phyloP scores from a whole-genome alignment of 2,888 invertebrate genomes.

The Eudemis profundana region DNA sequence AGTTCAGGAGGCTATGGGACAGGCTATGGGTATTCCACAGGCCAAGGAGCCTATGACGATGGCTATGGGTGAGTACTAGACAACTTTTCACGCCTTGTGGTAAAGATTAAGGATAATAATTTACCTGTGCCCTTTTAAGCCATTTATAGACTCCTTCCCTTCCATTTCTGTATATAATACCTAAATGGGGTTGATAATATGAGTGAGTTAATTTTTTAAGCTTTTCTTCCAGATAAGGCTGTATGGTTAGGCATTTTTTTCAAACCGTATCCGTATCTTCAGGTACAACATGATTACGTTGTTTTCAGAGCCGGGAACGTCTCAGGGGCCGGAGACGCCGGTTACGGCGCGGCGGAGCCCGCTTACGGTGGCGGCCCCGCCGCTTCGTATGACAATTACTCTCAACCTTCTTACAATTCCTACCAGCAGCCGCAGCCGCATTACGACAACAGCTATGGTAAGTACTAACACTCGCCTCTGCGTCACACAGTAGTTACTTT shows the following conservation, averaged over 20 bases:
- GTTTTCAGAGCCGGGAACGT: conserved; percentile 53
- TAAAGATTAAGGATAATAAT: not conserved
- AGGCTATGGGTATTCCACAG: conserved; percentile 74
- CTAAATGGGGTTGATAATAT: not conserved
- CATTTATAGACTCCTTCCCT: not conserved
- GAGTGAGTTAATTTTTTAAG: too few species aligned
- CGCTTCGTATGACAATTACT: conserved; percentile 71
- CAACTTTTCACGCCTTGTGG: not conserved
- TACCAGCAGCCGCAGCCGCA: conserved; percentile 74
- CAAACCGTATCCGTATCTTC: too few species aligned
- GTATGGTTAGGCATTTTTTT: too few species aligned
- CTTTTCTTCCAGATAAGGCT: too few species aligned
- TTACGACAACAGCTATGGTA: conserved; percentile 76
- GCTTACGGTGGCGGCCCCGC: conserved; percentile 67
- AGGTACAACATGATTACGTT: too few species aligned
- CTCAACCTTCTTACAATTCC: conserved; percentile 72
- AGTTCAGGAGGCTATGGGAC: conserved; percentile 69
- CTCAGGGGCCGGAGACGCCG: conserved; percentile 75
- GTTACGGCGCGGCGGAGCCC: conserved; percentile 72
- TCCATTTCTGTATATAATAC: not conserved
- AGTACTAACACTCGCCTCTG: conserved; percentile 53
- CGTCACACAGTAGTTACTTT: not conserved
- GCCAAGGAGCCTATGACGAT: conserved; percentile 73
- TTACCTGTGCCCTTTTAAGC: not conserved
- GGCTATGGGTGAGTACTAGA: conserved; percentile 67